phyloP scores from a whole-genome alignment of 1,140 invertebrate species.

The Cecropterus lyciades region DNA sequence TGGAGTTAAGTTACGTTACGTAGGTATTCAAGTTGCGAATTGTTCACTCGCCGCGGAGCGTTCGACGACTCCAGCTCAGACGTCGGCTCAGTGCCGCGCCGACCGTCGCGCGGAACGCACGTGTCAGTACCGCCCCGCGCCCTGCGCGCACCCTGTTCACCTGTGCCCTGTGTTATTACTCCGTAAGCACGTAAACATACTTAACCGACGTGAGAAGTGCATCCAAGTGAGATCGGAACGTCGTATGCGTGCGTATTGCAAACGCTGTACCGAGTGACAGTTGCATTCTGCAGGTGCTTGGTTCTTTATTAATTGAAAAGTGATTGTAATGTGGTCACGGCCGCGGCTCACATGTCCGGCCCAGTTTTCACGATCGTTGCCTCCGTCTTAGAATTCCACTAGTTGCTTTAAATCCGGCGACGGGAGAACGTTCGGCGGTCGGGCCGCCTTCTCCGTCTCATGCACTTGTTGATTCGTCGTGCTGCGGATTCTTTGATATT shows the following conservation, averaged over 20 bases:
- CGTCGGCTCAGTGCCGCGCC: slow-evolving; percentile 60
- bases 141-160: slow-evolving; percentile 60
- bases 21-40: slow-evolving; percentile 70
- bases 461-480: slow-evolving; percentile 71
- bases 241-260: slow-evolving; percentile 50
- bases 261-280: slow-evolving; percentile 60
- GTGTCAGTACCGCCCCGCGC: slow-evolving; percentile 40
- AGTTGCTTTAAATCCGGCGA: slow-evolving; percentile 64
- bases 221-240: slow-evolving; percentile 58
- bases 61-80: slow-evolving; percentile 28
- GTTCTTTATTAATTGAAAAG: slow-evolving; percentile 82
- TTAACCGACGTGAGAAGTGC: slow-evolving; percentile 62
- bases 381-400: slow-evolving; percentile 72
- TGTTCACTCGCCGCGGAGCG: slow-evolving; percentile 56
- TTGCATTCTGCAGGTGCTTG: slow-evolving; percentile 76
- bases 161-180: slow-evolving; percentile 69
- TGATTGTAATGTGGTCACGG: slow-evolving; percentile 81
- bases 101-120: slow-evolving; percentile 52
- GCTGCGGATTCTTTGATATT: slow-evolving; percentile 39
- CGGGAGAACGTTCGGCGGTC: slow-evolving; percentile 37
- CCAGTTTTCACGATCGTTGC: slow-evolving; percentile 79
- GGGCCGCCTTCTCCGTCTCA: slow-evolving; percentile 22
- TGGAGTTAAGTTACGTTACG: slow-evolving; percentile 77
- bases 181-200: slow-evolving; percentile 70
- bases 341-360: slow-evolving; percentile 79